Evolutionary conservation across 2,113 vertebrate species (phyloP).

Genomic region (Cochlearius cochlearius): DNA sequence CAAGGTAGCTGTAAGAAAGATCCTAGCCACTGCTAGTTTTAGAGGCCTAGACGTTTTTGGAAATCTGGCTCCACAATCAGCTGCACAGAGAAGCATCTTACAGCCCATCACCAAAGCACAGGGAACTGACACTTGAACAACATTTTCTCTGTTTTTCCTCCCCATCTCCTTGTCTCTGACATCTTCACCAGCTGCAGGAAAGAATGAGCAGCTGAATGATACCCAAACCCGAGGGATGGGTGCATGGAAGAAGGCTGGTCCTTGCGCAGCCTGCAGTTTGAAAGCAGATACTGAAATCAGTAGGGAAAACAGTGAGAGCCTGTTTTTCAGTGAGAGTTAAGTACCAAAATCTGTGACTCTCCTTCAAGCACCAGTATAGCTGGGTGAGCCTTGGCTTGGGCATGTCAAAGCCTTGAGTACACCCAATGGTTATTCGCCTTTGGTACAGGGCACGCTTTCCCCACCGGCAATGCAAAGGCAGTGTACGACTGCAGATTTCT

Average conservation of each 20-base stretch:
- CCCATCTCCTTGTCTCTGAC: background rate
- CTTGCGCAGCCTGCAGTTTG: background rate
- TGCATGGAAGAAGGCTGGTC: background rate
- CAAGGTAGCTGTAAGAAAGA: background rate
- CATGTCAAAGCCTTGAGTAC: background rate
- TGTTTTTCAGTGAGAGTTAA: background rate
- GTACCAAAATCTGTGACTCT: fast-evolving
- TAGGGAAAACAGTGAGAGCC: background rate
- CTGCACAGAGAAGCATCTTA: background rate
- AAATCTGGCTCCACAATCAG: background rate
- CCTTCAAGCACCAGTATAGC: background rate
- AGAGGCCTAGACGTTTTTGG: background rate
- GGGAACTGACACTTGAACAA: fast-evolving
- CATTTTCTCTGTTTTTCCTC: background rate
- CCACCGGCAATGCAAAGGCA: background rate
- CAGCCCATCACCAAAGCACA: background rate
- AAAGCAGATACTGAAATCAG: background rate
- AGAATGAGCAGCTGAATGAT: background rate
- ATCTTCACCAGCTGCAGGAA: background rate
- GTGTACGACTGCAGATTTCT: background rate
- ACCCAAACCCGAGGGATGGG: background rate
- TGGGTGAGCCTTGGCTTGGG: background rate
- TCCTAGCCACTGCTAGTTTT: background rate
- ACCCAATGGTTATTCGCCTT: background rate
- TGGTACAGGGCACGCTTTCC: background rate